Evolutionary conservation across 2,888 invertebrate genomes (phyloP).

Genomic region (Cacoxenus indagator): DNA sequence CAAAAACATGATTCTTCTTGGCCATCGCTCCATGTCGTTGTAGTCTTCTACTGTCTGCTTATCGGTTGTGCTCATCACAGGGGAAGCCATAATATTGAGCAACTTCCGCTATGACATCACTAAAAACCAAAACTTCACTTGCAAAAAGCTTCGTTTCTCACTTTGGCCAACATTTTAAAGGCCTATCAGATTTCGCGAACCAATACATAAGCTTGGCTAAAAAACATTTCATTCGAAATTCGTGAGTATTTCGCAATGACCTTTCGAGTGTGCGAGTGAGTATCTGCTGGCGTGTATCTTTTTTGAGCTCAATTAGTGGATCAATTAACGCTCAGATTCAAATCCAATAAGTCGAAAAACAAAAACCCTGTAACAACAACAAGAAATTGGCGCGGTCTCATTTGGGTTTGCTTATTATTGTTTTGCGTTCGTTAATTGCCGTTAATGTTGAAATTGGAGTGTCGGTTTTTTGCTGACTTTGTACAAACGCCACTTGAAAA

Average conservation of each 20-base stretch:
- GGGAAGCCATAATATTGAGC: slow-evolving; percentile 4
- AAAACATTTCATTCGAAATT: background rate
- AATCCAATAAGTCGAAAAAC: background rate
- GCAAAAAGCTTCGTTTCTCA: background rate
- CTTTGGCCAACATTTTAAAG: background rate
- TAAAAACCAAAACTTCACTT: background rate
- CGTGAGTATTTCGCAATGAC: background rate
- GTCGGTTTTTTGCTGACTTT: background rate
- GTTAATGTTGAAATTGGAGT: slow-evolving; percentile 10
- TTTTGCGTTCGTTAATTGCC: slow-evolving; percentile 3
- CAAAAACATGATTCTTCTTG: background rate
- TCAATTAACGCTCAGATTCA: slow-evolving; percentile 14
- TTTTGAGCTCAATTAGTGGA: background rate
- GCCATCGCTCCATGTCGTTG: background rate
- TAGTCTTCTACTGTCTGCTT: background rate
- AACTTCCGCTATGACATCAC: slow-evolving; percentile 20
- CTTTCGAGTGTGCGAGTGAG: background rate
- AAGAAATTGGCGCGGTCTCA: background rate
- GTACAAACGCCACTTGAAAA: slow-evolving; percentile 6
- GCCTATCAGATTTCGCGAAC: background rate
- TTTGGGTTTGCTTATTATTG: no score
- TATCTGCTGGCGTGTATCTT: background rate
- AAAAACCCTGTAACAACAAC: background rate
- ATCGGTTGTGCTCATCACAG: slow-evolving; percentile 5
- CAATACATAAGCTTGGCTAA: background rate